A percentile compares a stretch with the other conserved stretches of the same genome.
phyloP scores from a whole-genome alignment of 1,140 invertebrate genomes.

The Sarcophaga peregrina region DNA sequence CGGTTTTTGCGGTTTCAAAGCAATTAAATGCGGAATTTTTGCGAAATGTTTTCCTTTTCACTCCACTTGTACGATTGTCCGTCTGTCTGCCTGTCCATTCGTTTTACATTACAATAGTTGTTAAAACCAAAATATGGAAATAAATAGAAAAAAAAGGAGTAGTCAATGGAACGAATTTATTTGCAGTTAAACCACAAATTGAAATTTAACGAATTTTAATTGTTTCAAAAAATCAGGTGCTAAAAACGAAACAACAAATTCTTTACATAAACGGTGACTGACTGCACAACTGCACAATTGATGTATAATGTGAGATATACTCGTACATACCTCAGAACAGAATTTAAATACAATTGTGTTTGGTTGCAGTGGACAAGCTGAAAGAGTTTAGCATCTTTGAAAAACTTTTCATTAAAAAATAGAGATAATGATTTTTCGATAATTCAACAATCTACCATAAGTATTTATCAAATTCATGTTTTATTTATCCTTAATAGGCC shows the following conservation, averaged over 20 bases:
- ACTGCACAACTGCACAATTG: not conserved
- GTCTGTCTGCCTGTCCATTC: not conserved
- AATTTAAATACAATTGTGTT: too few species aligned
- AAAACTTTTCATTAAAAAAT: too few species aligned
- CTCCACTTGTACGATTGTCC: not conserved
- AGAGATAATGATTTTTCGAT: too few species aligned
- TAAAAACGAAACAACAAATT: not conserved
- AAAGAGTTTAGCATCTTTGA: too few species aligned
- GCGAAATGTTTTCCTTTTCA: not conserved
- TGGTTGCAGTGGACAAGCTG: too few species aligned
- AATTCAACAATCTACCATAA: too few species aligned
- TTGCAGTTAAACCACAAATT: conserved; percentile 27
- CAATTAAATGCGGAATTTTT: conserved; percentile 5
- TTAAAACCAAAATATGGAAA: not conserved
- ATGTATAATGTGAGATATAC: too few species aligned
- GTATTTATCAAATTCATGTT: too few species aligned
- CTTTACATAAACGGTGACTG: not conserved
- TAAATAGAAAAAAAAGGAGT: not conserved
- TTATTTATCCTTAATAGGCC: too few species aligned
- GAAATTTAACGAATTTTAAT: conserved; percentile 37
- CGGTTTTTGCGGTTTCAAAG: conserved; percentile 44
- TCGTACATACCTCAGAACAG: too few species aligned
- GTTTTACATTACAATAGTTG: not conserved
- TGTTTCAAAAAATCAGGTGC: conserved; percentile 26
- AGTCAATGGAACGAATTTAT: not conserved